phyloP scores from a whole-genome alignment of 1,140 invertebrate genomes.

The Drosophila kohkoa region DNA sequence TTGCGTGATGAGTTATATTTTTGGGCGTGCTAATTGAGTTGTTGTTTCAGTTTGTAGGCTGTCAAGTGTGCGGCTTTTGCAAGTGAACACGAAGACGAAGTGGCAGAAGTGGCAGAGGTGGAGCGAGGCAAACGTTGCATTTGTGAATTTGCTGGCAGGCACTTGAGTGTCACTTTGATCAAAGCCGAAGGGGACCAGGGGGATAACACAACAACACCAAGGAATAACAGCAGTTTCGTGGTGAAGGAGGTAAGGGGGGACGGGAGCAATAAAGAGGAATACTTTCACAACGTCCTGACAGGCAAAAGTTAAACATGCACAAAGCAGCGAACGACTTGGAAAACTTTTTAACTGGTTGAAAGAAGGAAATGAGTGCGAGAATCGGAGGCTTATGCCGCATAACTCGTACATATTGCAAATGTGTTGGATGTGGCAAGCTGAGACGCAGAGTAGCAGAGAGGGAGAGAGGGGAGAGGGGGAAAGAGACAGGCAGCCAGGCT shows the following conservation, averaged over 20 bases:
- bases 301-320: constrained; percentile 74
- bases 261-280: neutral
- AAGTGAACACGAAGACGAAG: constrained; percentile 1
- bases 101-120: neutral
- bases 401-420: constrained; percentile 72
- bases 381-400: constrained; percentile 61
- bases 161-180: constrained; percentile 61
- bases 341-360: constrained; percentile 65
- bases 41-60: constrained; percentile 38
- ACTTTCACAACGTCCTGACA: constrained; percentile 22
- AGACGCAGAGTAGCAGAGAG: neutral
- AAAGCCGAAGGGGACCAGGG: constrained; percentile 19
- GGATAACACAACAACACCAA: neutral
- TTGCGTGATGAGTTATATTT: constrained; percentile 20
- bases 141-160: constrained; percentile 42
- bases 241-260: neutral
- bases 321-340: constrained; percentile 59
- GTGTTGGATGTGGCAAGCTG: constrained; percentile 29
- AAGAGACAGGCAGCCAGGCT: constrained; percentile 1
- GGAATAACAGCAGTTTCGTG: no score
- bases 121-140: constrained; percentile 28
- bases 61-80: constrained; percentile 36
- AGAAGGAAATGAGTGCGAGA: constrained; percentile 57
- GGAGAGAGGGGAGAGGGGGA: neutral
- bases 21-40: constrained; percentile 60